These are phyloP conservation scores for Solen grandis DNA, from an alignment of 1,140 invertebrate species.

Conservation along the genomic window DNA sequence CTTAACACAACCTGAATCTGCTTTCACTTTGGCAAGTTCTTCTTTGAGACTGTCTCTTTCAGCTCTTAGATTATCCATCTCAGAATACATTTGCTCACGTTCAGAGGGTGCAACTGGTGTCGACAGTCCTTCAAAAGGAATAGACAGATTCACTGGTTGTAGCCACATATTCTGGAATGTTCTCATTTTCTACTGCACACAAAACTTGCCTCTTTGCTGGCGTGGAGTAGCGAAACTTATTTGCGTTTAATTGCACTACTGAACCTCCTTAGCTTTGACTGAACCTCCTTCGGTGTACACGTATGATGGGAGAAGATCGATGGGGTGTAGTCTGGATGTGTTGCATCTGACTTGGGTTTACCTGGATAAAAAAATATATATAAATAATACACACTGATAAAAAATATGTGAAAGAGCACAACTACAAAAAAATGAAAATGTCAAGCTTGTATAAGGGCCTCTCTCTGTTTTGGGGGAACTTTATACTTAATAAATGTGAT, in stretches of 20 bases:
- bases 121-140: too few species aligned
- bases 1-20: not conserved
- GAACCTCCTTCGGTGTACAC: not conserved
- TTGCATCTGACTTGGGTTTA: not conserved
- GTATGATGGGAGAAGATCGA: not conserved
- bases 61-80: not conserved
- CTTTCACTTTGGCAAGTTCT: not conserved
- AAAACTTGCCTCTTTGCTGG: not conserved
- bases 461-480: too few species aligned
- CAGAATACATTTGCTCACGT: not conserved
- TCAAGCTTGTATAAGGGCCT: too few species aligned
- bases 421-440: not conserved
- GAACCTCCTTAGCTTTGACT: not conserved
- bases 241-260: constrained; percentile 11
- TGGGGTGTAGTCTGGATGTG: not conserved
- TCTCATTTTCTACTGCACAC: not conserved
- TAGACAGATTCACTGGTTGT: not conserved
- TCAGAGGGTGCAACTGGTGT: not conserved
- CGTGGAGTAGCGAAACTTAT: not conserved
- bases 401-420: not conserved
- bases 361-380: constrained; percentile 1
- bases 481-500: too few species aligned
- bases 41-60: not conserved
- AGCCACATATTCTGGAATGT: not conserved
- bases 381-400: not conserved